These are phyloP conservation scores for Cettia cetti DNA, from an alignment of 2,113 vertebrate genomes.

Conservation along the genomic window DNA sequence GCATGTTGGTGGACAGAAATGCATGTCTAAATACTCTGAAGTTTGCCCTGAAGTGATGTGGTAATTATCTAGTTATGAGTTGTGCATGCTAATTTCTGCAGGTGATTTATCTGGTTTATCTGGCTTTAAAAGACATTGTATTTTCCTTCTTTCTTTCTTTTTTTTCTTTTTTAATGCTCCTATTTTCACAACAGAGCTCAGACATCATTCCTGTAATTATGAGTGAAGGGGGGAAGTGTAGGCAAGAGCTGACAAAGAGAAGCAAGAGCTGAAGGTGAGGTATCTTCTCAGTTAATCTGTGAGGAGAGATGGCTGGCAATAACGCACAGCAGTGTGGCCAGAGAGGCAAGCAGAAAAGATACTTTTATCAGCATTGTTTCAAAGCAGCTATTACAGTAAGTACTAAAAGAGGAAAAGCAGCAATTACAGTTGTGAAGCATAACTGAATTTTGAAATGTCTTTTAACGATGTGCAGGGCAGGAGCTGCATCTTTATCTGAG, in stretches of 20 bases:
- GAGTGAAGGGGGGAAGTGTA: background rate
- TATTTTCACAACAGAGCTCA: slow-evolving; percentile 25
- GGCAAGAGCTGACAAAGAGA: slow-evolving; percentile 14
- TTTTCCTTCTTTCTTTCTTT: background rate
- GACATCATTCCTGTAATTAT: background rate
- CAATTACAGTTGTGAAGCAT: background rate
- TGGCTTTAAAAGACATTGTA: background rate
- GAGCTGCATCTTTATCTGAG: background rate
- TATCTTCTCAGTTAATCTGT: background rate
- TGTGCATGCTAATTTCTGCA: slow-evolving; percentile 13
- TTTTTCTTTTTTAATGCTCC: background rate
- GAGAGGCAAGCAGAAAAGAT: background rate
- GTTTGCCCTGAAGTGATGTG: slow-evolving; percentile 12
- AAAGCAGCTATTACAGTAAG: slow-evolving; percentile 15
- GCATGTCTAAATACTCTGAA: background rate
- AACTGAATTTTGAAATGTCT: background rate
- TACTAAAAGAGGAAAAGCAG: background rate
- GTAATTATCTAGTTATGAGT: slow-evolving; percentile 11
- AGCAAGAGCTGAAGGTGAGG: slow-evolving; percentile 13
- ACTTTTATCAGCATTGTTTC: slow-evolving; percentile 25
- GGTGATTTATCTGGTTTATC: slow-evolving; percentile 38
- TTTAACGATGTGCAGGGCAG: background rate
- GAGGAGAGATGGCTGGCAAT: background rate
- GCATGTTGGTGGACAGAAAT: slow-evolving; percentile 25
- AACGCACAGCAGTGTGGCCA: background rate